Percentiles rank a stretch among this genome's conserved stretches.
Evolutionary conservation across 2,888 invertebrate species (phyloP).

Genomic region (Nudaria mundana): DNA sequence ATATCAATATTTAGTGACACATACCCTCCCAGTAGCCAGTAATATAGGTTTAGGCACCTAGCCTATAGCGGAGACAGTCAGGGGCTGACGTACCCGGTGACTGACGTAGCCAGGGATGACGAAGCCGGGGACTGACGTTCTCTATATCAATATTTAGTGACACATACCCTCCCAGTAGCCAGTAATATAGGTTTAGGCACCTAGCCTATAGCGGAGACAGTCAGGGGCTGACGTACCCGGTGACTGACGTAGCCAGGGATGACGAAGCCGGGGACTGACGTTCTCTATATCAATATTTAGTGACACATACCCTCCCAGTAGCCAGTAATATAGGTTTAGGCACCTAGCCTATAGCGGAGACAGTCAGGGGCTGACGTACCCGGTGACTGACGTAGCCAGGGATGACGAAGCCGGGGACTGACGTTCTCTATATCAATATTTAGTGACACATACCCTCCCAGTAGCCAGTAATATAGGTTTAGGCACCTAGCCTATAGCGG

Average conservation of each 20-base stretch:
- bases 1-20: no score
- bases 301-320: conserved; percentile 89
- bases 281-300: neutral
- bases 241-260: conserved; percentile 96
- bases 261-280: conserved; percentile 85
- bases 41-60: no score
- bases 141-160: no score
- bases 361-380: conserved; percentile 92
- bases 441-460: conserved; percentile 85
- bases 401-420: conserved; percentile 89
- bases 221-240: conserved; percentile 94
- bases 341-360: conserved; percentile 88
- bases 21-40: no score
- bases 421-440: neutral
- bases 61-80: no score
- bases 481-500: conserved; percentile 90
- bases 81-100: no score
- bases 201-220: conserved; percentile 88
- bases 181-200: conserved; percentile 93
- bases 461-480: conserved; percentile 95
- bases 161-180: conserved; percentile 91
- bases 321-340: conserved; percentile 95
- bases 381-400: conserved; percentile 96
- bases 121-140: no score
- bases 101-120: no score